Evolutionary conservation across 1,140 invertebrate species (phyloP), one percentile per base, ranked within the genome.

Genomic region (Stegodyphus mimosarum): DNA sequence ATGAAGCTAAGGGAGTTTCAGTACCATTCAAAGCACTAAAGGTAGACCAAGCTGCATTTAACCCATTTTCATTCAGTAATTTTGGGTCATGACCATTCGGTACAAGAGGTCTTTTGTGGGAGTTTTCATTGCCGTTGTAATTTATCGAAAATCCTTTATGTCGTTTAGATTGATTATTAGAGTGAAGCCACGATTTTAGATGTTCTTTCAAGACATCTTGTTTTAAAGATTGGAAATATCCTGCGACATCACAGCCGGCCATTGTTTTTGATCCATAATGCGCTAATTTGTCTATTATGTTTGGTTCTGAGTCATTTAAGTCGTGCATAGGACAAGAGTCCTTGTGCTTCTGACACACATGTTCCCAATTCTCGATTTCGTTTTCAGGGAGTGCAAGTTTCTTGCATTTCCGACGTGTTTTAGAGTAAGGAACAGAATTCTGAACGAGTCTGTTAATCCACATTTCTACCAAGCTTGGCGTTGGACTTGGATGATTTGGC

Each of bases 241-340:
- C 74, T 6, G 83, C 75, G n/a, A 86, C 83, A 50, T 86, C 75
- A 7, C 48, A 33, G 1, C 75, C 75, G 2, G 83, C 74, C 75
- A 86, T 77, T n/a, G 83, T 86, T 64, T 86, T 78, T 11, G 74
- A 77, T 51, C 75, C 72, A 7, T 86, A 86, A n/a, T 86, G 83
- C 1, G 83, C 83, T 6, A 86, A 55, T 78, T 86, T 86, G 50
- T 86, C 83, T 15, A 86, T 72, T 9, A 86, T 13, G 18, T 77
- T 78, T 0, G 83, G 75, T 52, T 86, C 74, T 49, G 73, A 17
- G 17, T 86, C 75, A 53, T 86, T 78, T 10, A 78, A 17, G 49
- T 86, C 83, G 48, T 86, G 83, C 66, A 72, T 52, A 0, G 74
- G 75, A 50, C 81, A 84, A 7, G 66, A 7, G 7, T 66, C 17